These are phyloP conservation scores for Otolemur crassicaudatus DNA, from an alignment of 2,797 vertebrate species.

Conservation along the genomic window DNA sequence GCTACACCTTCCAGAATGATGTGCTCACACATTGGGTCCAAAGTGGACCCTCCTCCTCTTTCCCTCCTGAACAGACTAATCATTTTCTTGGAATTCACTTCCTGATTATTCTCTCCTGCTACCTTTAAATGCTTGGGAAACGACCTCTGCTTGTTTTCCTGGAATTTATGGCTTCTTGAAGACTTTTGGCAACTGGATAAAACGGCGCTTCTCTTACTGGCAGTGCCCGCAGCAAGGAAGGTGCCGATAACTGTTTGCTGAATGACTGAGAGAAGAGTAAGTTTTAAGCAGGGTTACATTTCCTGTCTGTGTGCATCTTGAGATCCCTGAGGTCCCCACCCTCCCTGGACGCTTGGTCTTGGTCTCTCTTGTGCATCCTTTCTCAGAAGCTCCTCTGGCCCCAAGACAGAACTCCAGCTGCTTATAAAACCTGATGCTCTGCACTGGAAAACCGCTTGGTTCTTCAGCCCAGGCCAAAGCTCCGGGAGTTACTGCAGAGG, in stretches of 20 bases:
- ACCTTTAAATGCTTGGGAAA: background rate
- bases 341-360: background rate
- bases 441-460: background rate
- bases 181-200: background rate
- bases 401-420: background rate
- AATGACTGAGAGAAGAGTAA: background rate
- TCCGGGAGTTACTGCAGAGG: background rate
- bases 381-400: background rate
- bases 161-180: background rate
- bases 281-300: background rate
- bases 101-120: background rate
- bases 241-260: background rate
- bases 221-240: background rate
- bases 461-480: background rate
- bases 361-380: background rate
- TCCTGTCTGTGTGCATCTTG: background rate
- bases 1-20: background rate
- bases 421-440: background rate
- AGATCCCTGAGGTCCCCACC: background rate
- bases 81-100: background rate
- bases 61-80: background rate
- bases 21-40: background rate
- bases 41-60: background rate
- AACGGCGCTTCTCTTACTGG: background rate
- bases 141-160: slow-evolving; percentile 4